Conservation (phyloP, 2,797 vertebrate species). For the Parotocinclus haroldoi region DNA sequence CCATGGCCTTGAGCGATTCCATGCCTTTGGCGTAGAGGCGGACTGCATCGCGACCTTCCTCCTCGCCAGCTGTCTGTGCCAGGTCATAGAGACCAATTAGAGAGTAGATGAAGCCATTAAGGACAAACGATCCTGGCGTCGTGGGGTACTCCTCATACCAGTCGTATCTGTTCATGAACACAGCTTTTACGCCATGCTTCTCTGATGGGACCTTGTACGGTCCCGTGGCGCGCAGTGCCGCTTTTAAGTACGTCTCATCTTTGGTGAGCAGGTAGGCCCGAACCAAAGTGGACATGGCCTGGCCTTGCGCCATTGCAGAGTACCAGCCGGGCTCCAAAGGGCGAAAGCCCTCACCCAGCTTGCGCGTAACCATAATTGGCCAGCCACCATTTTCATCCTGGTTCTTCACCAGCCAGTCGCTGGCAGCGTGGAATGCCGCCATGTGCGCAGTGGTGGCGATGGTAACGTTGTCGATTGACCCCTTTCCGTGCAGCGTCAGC, state of each 20-base stretch:
- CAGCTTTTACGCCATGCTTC: conserved; percentile 88
- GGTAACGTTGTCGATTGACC: conserved; percentile 88
- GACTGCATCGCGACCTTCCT: conserved; percentile 79
- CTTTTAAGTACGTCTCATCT: conserved; percentile 81
- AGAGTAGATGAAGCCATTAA: conserved; percentile 98
- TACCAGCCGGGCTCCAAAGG: conserved; percentile 96
- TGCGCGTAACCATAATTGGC: conserved; percentile 97
- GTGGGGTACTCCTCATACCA: conserved; percentile 99
- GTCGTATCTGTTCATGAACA: conserved; percentile 92
- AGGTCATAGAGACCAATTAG: conserved; percentile 91
- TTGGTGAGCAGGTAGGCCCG: conserved; percentile 91
- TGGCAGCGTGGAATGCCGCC: conserved; percentile 92
- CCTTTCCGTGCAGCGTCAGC: conserved; percentile 79
- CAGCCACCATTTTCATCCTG: conserved; percentile 95
- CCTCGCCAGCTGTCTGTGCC: conserved; percentile 87
- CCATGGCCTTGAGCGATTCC: conserved; percentile 94
- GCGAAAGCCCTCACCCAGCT: conserved; percentile 91
- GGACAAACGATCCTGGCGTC: conserved; percentile 91
- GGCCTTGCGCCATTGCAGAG: conserved; percentile 97
- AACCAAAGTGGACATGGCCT: conserved; percentile 95
- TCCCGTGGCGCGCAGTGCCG: conserved; percentile 84
- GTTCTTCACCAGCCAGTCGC: conserved; percentile 90
- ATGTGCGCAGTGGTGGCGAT: conserved; percentile 92
- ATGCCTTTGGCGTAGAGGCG: conserved; percentile 86
- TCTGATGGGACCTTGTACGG: conserved; percentile 88